Evolutionary conservation across 2,888 invertebrate genomes (phyloP).

Genomic region (Eilema sororculum): DNA sequence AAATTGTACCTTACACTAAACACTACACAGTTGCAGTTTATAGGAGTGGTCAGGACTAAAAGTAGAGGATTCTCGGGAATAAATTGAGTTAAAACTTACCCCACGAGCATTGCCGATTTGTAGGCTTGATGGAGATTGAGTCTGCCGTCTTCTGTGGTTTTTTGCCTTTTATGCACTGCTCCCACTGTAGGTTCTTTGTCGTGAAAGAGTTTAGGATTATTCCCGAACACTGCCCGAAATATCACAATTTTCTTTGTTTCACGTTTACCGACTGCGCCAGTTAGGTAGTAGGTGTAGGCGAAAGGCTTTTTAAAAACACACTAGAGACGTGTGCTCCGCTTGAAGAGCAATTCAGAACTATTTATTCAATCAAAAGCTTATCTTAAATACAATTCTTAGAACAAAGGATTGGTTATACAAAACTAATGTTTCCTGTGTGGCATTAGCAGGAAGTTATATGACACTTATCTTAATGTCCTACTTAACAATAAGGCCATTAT

Average conservation of each 20-base stretch:
- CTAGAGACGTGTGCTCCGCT: background rate
- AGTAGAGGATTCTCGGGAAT: constrained; percentile 25
- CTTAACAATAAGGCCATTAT: background rate
- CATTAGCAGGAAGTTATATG: background rate
- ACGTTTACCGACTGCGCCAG: background rate
- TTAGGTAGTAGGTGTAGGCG: background rate
- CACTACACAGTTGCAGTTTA: constrained; percentile 18
- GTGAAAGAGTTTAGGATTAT: too few species aligned
- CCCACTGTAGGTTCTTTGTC: background rate
- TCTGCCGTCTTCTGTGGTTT: background rate
- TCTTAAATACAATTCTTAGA: too few species aligned
- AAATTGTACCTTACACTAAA: background rate
- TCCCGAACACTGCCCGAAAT: too few species aligned
- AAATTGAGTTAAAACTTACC: constrained; percentile 39
- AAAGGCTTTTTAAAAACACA: constrained; percentile 5
- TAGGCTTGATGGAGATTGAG: background rate
- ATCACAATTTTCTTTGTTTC: background rate
- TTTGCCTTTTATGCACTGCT: background rate
- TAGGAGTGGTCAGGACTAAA: constrained; percentile 15
- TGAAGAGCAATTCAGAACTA: background rate
- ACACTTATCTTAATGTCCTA: background rate
- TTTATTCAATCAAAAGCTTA: too few species aligned
- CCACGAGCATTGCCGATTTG: constrained; percentile 38
- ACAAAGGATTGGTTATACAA: background rate
- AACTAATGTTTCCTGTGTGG: background rate